phyloP scores from a whole-genome alignment of 2,797 vertebrate species.

The Epinephelus coioides region DNA sequence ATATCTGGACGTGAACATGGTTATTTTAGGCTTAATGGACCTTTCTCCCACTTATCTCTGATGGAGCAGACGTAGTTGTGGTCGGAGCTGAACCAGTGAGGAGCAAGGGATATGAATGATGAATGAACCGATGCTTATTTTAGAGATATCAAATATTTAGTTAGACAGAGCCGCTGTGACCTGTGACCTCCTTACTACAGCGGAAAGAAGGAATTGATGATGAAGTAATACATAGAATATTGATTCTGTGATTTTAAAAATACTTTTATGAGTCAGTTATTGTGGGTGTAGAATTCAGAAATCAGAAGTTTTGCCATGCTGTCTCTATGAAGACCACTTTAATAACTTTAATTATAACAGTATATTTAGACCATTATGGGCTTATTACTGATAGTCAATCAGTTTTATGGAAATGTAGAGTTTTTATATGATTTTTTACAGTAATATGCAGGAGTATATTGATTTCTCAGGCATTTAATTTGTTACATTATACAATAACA shows the following conservation, averaged over 20 bases:
- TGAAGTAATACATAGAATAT: neutral
- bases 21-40: neutral
- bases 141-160: conserved; percentile 1
- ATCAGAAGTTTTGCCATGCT: neutral
- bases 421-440: neutral
- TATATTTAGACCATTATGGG: neutral
- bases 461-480: neutral
- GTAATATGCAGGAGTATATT: neutral
- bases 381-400: neutral
- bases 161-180: neutral
- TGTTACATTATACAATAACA: neutral
- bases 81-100: neutral
- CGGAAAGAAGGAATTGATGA: neutral
- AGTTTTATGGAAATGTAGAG: neutral
- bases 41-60: neutral
- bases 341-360: neutral
- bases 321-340: neutral
- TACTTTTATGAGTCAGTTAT: neutral
- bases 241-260: neutral
- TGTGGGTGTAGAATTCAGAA: neutral
- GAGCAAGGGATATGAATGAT: neutral
- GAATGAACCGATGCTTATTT: neutral
- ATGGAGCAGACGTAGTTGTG: neutral
- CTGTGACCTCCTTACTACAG: neutral
- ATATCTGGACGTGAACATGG: neutral